These are phyloP conservation scores for Sylvilagus bachmani DNA, from an alignment of 2,113 vertebrate species.

Conservation along the genomic window DNA sequence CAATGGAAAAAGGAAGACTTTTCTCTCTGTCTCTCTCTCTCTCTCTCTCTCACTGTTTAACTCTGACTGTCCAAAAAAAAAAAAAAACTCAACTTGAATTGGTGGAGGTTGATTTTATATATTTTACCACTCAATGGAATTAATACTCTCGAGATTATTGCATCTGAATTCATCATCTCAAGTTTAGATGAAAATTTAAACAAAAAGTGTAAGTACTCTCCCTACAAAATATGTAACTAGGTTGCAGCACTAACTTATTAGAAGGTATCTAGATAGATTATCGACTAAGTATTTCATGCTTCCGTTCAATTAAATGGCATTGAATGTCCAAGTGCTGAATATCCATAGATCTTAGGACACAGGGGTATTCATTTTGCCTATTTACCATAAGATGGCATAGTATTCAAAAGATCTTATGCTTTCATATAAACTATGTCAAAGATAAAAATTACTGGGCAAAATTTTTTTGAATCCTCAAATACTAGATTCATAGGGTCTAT, in stretches of 20 bases:
- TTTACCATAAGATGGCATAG: neutral
- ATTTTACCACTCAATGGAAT: neutral
- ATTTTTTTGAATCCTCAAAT: neutral
- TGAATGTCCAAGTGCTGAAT: neutral
- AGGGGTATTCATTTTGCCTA: neutral
- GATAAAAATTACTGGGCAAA: neutral
- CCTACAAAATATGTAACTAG: neutral
- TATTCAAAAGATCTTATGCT: neutral
- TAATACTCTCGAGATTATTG: neutral
- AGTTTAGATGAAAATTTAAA: conserved; percentile 31
- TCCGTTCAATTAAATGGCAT: neutral
- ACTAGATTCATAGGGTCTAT: neutral
- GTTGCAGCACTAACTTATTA: neutral
- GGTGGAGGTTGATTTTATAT: neutral
- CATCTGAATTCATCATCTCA: conserved; percentile 26
- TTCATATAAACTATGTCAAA: neutral
- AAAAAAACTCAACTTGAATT: too few species aligned
- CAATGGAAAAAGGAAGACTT: too few species aligned
- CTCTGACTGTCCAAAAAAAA: too few species aligned
- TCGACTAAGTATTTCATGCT: neutral
- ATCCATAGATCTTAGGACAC: neutral
- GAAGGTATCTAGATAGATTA: neutral
- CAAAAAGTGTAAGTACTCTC: neutral
- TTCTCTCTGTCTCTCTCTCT: too few species aligned
- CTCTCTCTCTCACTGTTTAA: too few species aligned